Evolutionary conservation across 2,113 vertebrate species (phyloP).

Genomic region (Ptilonorhynchus violaceus): DNA sequence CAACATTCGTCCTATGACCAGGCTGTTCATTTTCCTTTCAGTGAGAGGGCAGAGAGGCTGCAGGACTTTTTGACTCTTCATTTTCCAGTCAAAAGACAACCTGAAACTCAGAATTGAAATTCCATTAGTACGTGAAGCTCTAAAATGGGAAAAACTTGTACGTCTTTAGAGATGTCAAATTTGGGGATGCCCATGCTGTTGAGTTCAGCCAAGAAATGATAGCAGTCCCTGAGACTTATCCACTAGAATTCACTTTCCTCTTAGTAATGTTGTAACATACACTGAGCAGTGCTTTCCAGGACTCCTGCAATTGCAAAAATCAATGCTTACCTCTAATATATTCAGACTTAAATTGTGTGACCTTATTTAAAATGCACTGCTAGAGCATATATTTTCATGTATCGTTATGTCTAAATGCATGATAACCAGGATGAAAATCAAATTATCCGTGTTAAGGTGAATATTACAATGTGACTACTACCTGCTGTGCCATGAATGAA

Average conservation of each 20-base stretch:
- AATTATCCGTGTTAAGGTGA: conserved; percentile 83
- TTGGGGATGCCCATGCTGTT: not conserved
- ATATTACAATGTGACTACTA: conserved; percentile 79
- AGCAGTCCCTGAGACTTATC: not conserved
- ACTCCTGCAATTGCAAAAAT: conserved; percentile 57
- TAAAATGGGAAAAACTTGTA: not conserved
- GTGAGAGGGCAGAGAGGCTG: not conserved
- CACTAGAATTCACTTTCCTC: not conserved
- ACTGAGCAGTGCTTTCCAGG: conserved; percentile 20
- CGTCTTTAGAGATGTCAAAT: not conserved
- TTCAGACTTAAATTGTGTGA: conserved; percentile 83
- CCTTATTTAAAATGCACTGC: conserved; percentile 82
- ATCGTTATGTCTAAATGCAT: conserved; percentile 80
- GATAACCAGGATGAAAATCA: conserved; percentile 82
- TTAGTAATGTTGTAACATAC: conserved; percentile 26
- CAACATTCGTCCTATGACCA: not conserved
- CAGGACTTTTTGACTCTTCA: not conserved
- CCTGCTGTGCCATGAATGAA: conserved; percentile 89
- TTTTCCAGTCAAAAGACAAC: not conserved
- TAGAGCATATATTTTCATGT: conserved; percentile 84
- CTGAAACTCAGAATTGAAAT: not conserved
- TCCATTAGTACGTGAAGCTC: not conserved
- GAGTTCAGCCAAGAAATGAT: not conserved
- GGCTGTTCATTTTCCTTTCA: not conserved
- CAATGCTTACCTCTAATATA: conserved; percentile 73